A percentile compares a stretch with the other conserved stretches of the same genome.
These are phyloP conservation scores for Heteractis magnifica DNA, from an alignment of 92 coral and sea anemone species.

Conservation along the genomic window DNA sequence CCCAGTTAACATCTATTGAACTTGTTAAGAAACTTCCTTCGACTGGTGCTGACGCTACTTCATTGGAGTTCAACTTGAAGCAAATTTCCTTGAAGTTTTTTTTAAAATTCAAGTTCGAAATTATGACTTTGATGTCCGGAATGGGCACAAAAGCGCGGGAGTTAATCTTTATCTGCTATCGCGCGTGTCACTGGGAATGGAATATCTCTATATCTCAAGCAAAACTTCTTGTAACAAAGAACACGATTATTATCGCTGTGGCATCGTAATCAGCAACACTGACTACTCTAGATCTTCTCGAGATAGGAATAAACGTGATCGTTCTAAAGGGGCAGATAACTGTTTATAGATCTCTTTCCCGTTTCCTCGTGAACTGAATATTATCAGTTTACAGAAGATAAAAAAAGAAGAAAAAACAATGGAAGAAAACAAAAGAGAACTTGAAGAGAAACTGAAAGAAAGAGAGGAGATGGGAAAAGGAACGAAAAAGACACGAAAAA, in stretches of 20 bases:
- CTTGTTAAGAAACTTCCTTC: neutral
- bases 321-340: too few relatives aligned
- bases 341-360: too few relatives aligned
- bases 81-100: neutral
- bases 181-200: neutral
- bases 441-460: neutral
- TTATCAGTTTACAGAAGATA: too few relatives aligned
- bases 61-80: neutral
- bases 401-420: neutral
- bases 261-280: neutral
- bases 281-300: neutral
- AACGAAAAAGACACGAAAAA: neutral
- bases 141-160: neutral
- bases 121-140: neutral
- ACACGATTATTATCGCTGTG: neutral
- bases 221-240: neutral
- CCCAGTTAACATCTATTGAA: neutral
- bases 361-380: too few relatives aligned
- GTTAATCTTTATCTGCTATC: neutral
- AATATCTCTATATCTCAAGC: too few relatives aligned
- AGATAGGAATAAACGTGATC: too few relatives aligned
- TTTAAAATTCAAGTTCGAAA: neutral
- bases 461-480: neutral
- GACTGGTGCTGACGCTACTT: neutral
- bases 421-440: neutral